These are phyloP conservation scores for Pangasius djambal DNA, from an alignment of 2,797 vertebrate genomes.

Conservation along the genomic window DNA sequence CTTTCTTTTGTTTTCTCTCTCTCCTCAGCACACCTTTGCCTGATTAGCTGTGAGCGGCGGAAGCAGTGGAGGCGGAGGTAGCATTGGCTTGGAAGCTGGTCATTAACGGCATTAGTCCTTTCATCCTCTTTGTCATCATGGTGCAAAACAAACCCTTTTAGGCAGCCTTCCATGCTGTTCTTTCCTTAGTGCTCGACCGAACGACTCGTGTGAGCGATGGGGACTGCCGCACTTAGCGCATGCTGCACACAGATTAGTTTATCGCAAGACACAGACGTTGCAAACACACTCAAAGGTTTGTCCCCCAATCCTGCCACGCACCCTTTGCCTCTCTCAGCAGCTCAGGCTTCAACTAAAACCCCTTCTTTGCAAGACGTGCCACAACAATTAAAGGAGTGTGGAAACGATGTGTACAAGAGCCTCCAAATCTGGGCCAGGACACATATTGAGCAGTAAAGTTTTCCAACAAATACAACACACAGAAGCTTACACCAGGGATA, in stretches of 20 bases:
- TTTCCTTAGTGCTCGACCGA: slow-evolving; percentile 32
- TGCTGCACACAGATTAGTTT: slow-evolving; percentile 57
- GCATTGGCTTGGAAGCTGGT: slow-evolving; percentile 42
- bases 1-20: too few species aligned
- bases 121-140: slow-evolving; percentile 56
- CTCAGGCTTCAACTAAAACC: slow-evolving; percentile 28
- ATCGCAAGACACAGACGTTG: slow-evolving; percentile 54
- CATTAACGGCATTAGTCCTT: slow-evolving; percentile 59
- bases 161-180: slow-evolving; percentile 39
- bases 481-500: slow-evolving; percentile 23
- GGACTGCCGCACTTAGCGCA: slow-evolving; percentile 36
- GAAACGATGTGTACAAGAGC: slow-evolving; percentile 41
- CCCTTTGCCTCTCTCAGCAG: slow-evolving; percentile 37
- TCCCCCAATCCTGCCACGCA: slow-evolving; percentile 40
- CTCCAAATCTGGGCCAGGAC: slow-evolving; percentile 30
- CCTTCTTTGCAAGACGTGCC: slow-evolving; percentile 38
- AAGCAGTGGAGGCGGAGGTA: slow-evolving; percentile 33
- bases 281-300: slow-evolving; percentile 39
- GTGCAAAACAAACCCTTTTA: slow-evolving; percentile 55
- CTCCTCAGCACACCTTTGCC: slow-evolving; percentile 42
- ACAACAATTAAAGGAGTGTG: slow-evolving; percentile 49
- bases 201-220: slow-evolving; percentile 40
- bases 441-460: neutral
- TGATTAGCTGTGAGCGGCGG: slow-evolving; percentile 21
- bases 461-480: slow-evolving; percentile 7